Evolutionary conservation across 2,797 vertebrate species (phyloP), one percentile per base, ranked within the genome.

Genomic region (Pagetopsis macropterus): DNA sequence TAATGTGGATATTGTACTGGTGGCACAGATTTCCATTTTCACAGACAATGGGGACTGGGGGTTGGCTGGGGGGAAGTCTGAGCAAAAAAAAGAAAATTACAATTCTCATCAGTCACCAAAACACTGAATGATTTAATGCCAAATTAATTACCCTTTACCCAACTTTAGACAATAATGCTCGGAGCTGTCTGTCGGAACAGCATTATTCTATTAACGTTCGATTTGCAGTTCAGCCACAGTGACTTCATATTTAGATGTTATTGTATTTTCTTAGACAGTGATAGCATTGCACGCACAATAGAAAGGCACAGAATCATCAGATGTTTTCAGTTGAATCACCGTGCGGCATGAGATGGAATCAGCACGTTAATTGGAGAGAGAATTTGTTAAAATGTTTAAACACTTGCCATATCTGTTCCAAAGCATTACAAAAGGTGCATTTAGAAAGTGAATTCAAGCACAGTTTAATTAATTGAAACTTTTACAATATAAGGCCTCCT

Each of bases 121-220:
- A 93, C 88, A 92, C 72, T 90, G 89, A 93, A 92, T 91, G 89
- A 94, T 93, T 93, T 94, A 85, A 88, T 92, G 90, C 87, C 91
- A 94, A 94, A 93, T 94, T 93, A 94, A 95, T 95, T 95, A 92
- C 89, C 88, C 84, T 91, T 93, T 91, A 89, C 88, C 85, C 87
- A 95, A 91, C 92, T 94, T 94, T 93, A 91, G 91, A 95, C 92
- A 94, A 92, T 90, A 94, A 93, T 89, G 87, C 89, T 87, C 72
- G 52, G 83, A 84, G 90, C 91, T 72, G 85, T 93, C 91, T 93
- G 87, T 92, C 41, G 82, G 90, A 94, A 91, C 91, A 88, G 80
- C 87, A 90, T 94, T 93, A 93, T 93, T 92, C 92, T 92, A 93
- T 94, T 94, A 94, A 88, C 75, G 86, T 91, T 90, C 77, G 76